Percentiles rank a stretch among this genome's conserved stretches.
phyloP scores from a whole-genome alignment of 1,140 invertebrate genomes.

The Himalopsyche phryganea region DNA sequence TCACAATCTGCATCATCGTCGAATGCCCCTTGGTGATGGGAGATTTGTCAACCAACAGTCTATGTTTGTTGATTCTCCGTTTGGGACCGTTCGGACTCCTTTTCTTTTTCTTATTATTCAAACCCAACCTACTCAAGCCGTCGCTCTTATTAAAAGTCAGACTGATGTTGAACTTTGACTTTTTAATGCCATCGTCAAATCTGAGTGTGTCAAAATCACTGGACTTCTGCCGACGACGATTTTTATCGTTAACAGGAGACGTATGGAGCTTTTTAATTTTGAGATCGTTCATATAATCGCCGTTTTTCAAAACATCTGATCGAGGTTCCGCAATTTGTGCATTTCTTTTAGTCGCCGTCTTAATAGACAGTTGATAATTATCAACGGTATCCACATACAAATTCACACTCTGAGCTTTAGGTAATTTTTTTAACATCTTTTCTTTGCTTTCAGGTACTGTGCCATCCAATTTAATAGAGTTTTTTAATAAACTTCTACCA shows the following conservation, averaged over 20 bases:
- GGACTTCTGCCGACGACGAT: neutral
- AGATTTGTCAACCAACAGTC: constrained; percentile 21
- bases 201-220: neutral
- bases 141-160: constrained; percentile 16
- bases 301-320: too few relatives aligned
- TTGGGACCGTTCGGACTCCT: constrained; percentile 3
- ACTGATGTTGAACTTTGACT: constrained; percentile 26
- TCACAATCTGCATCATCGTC: constrained; percentile 48
- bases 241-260: constrained; percentile 1
- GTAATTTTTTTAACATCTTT: too few relatives aligned
- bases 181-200: neutral
- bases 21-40: constrained; percentile 37
- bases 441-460: too few relatives aligned
- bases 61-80: constrained; percentile 1
- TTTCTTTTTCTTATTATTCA: constrained; percentile 8
- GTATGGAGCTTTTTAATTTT: neutral
- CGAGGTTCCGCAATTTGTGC: too few relatives aligned
- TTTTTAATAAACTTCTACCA: constrained; percentile 20
- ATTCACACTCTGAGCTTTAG: too few relatives aligned
- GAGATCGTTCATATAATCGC: neutral
- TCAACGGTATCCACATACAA: too few relatives aligned
- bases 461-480: neutral
- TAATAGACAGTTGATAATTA: too few relatives aligned
- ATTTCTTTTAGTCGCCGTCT: too few relatives aligned
- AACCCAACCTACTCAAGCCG: constrained; percentile 5